Evolutionary conservation across 2,888 invertebrate genomes (phyloP), one percentile per base, ranked within the genome.

Genomic region (Polymixis lichenea): DNA sequence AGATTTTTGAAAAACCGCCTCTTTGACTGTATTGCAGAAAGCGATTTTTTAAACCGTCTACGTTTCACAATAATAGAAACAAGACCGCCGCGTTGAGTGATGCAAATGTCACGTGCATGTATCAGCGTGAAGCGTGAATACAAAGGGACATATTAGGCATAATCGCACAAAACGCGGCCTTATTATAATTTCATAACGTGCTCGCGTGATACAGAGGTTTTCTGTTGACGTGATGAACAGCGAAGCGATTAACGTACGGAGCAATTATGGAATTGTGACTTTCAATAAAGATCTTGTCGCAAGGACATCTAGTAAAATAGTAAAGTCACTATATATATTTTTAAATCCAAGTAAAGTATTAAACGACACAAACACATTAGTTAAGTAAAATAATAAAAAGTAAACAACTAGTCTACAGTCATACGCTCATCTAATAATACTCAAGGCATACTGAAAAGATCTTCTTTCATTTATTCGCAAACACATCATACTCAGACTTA

Each of bases 141-240:
- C 83, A 82, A 77, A 86, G 81, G 66, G 70, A 78, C 75, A 79
- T 77, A 81, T 81, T 85, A 67, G 64, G 79, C 82, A 79, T 87
- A 87, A 86, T 84, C 85, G 74, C 71, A 80, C 81, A 85, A 84
- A 79, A 88, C 78, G 74, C 75, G 71, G 72, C 83, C 88, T 88
- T 87, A 90, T 91, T 91, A 89, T 86, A 89, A 88, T 91, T 91
- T 91, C 90, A 90, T 90, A 75, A 83, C 85, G 49, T 62, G 69
- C 25, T 69, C n/a, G 19, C 49, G 60, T 7, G n/a, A 22, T 55
- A 32, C 73, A 58, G 55, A 67, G 67, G 25, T 62, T 60, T 49
- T 38, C 13, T 38, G 28, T 46, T 55, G 46, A 56, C 69, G 32
- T 8, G 0, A 53, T 22, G 46, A 5, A 11, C 1, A 60, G 66